Evolutionary conservation across 2,113 vertebrate species (phyloP), one percentile per base, ranked within the genome.

Genomic region (Elachura formosa): DNA sequence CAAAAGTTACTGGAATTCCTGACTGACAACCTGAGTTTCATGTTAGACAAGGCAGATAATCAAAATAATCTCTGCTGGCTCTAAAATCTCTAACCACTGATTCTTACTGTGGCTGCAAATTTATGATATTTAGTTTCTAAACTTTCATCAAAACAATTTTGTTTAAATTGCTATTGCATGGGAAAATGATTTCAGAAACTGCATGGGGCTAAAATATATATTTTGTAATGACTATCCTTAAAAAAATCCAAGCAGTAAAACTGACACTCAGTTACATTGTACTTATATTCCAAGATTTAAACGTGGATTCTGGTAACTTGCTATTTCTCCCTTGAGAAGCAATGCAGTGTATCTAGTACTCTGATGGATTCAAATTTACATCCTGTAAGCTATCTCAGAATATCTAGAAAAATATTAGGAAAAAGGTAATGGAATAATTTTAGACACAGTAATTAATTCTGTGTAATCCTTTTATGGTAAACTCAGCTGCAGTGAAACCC

Each of bases 1-100:
- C 92, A 95, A 83, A 95, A 95, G 92, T 88, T 83, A 54, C 34
- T 91, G 87, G 64, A 93, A 93, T 96, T 92, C 79, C 85, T 80
- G 52, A 77, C 76, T 89, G 71, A 91, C 87, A 89, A 85, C 78
- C 67, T 25, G 40, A 94, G 90, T 95, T 96, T 95, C 94, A 59
- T 59, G 81, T 88, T 94, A 92, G 75, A 93, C 79, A 83, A 93
- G 56, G 79, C 59, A 92, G 72, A 84, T 77, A 93, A 93, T 90
- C 41, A 80, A 83, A 90, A 85, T 86, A 85, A 34, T 85, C 75
- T 96, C 66, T 95, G 75, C 71, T 83, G 46, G 58, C 86, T 90
- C 54, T 80, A 83, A 88, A 90, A 87, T 90, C 20, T 73, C 41
- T 90, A 79, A 45, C 16, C 51, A 73, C 46, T 66, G 38, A 40